These are phyloP conservation scores for Chymomyza fuscimana DNA, from an alignment of 2,888 invertebrate species.

Conservation along the genomic window DNA sequence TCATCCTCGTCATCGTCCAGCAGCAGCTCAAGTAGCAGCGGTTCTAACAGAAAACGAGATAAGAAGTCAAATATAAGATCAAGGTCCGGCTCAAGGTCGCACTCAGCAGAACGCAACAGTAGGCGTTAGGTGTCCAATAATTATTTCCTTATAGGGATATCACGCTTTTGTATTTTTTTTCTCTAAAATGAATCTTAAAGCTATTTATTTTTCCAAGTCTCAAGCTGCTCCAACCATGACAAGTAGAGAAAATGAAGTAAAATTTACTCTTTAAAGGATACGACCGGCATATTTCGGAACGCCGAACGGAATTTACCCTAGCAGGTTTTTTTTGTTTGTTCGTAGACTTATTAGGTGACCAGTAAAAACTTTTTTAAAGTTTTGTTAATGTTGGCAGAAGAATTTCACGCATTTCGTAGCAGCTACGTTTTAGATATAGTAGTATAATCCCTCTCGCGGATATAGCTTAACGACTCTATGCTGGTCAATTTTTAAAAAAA, in stretches of 20 bases:
- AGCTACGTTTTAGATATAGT: not conserved
- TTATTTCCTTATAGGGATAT: slow-evolving; percentile 29
- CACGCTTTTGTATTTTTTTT: slow-evolving; percentile 25
- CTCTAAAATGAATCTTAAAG: slow-evolving; percentile 4
- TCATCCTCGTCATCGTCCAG: slow-evolving; percentile 54
- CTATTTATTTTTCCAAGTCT: slow-evolving; percentile 62
- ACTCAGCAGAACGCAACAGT: slow-evolving; percentile 49
- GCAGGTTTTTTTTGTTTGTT: not conserved
- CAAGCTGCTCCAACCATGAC: slow-evolving; percentile 49
- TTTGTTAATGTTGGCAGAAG: not conserved
- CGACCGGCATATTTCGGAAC: slow-evolving; percentile 4
- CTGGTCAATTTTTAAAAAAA: not conserved
- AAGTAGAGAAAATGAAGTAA: slow-evolving; percentile 37
- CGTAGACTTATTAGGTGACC: too few species aligned
- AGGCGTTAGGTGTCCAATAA: slow-evolving; percentile 54
- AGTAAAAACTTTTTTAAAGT: not conserved
- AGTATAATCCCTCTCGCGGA: not conserved
- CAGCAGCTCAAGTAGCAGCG: slow-evolving; percentile 45
- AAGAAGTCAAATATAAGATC: not conserved
- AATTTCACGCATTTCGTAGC: too few species aligned
- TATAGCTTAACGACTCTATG: not conserved
- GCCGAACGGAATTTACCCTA: not conserved
- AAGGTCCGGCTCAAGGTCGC: slow-evolving; percentile 49
- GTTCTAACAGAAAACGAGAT: slow-evolving; percentile 34
- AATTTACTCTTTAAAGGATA: slow-evolving; percentile 31